Evolutionary conservation across 1,140 invertebrate genomes (phyloP), one percentile per base, ranked within the genome.

Genomic region (Grapholita molesta): DNA sequence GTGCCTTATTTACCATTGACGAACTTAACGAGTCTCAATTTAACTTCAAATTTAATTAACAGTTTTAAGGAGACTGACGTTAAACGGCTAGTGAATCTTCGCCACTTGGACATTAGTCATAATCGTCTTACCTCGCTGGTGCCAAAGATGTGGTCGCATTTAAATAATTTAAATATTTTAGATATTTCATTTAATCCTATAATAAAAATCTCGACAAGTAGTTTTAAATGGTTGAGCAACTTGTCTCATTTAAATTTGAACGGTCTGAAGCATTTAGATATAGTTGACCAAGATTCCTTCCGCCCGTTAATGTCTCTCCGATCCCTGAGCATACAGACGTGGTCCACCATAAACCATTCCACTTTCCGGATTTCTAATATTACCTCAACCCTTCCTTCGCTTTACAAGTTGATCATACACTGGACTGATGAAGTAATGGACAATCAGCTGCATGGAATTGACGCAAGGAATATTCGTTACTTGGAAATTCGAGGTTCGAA

Each of bases 401-500:
- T 97, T 25, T 93, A 94, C 66, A 94, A 94, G 64, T 89, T 96
- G 18, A 93, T 94, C 35, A 94, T 96, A 52, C 94, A 96, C 77
- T 94, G 97, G 75, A 94, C 94, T 57, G 96, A 97, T 76, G 90
- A 94, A 5, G 84, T 92, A 8, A 93, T 97, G 66, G 94, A 95
- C 12, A 94, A 94, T 70, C 96, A 97, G 77, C 89, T 97, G 61
- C 86, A 93, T 32, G 88, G 89, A 66, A 93, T 95, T 64, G 94
- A 96, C 67, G 93, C 94, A 1, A 96, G 95, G 5, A 97, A 97
- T 80, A 92, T 98, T 12, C 94, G 95, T 67, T 95, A 96, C 71
- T 85, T 98, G 24, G 96, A 96, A 78, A 95, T 98, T 65, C 96
- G 95, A 53, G 97, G 97, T 11, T 83, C 83, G 42, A 94, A 94